A percentile compares a stretch with the other conserved stretches of the same genome.
Evolutionary conservation across 2,888 invertebrate species (phyloP).

Genomic region (Dryococelus australis): DNA sequence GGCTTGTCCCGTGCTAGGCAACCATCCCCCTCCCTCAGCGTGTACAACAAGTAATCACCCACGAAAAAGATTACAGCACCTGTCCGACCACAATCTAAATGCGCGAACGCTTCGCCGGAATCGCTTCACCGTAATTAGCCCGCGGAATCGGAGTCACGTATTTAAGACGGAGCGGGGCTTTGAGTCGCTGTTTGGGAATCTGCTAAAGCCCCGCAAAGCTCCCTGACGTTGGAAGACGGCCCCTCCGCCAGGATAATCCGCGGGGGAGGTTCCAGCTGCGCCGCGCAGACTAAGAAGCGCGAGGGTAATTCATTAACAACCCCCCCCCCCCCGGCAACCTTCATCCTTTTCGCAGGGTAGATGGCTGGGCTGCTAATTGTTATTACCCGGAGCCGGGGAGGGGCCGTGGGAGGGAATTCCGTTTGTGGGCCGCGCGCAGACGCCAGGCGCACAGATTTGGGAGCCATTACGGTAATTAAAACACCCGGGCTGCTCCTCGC

Average conservation of each 20-base stretch:
- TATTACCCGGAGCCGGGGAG: not conserved
- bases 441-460: conserved; percentile 29
- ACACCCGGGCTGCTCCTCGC: not conserved
- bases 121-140: too few species aligned
- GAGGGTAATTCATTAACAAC: conserved; percentile 5
- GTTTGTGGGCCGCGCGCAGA: conserved; percentile 8
- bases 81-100: too few species aligned
- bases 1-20: too few species aligned
- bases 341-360: not conserved
- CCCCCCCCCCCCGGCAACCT: not conserved
- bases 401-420: not conserved
- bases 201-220: not conserved
- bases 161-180: too few species aligned
- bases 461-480: conserved; percentile 38
- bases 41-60: too few species aligned
- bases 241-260: not conserved
- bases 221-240: not conserved
- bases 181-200: too few species aligned
- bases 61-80: too few species aligned
- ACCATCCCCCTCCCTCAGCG: too few species aligned
- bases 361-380: not conserved
- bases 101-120: too few species aligned
- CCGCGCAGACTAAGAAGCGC: not conserved
- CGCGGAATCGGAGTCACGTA: too few species aligned
- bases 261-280: not conserved